These are phyloP conservation scores for Nymphalis c-album DNA, from an alignment of 2,888 invertebrate species.

Conservation along the genomic window DNA sequence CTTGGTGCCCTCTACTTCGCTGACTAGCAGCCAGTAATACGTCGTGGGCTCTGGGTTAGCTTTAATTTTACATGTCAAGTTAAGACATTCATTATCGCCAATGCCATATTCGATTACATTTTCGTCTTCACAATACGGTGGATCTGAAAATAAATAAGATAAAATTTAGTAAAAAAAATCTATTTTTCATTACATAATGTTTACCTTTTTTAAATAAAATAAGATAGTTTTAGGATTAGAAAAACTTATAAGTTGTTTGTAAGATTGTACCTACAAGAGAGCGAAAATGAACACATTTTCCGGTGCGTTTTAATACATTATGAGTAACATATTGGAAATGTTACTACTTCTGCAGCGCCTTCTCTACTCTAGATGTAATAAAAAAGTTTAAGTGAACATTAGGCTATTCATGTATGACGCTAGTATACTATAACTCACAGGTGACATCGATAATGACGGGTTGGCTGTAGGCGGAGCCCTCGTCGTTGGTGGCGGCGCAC, in stretches of 20 bases:
- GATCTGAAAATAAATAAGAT: conserved; percentile 49
- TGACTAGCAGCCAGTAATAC: conserved; percentile 66
- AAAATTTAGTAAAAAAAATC: not conserved
- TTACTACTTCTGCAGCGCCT: too few species aligned
- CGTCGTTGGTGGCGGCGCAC: conserved; percentile 66
- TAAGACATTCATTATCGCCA: conserved; percentile 60
- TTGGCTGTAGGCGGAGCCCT: conserved; percentile 62
- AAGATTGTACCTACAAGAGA: too few species aligned
- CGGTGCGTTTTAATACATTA: too few species aligned
- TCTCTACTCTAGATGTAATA: too few species aligned
- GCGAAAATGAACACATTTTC: too few species aligned
- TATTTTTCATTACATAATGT: too few species aligned
- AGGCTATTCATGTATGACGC: too few species aligned
- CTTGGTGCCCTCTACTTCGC: conserved; percentile 53
- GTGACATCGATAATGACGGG: conserved; percentile 61
- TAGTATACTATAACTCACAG: conserved; percentile 48
- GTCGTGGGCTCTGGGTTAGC: conserved; percentile 58
- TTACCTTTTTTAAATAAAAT: too few species aligned
- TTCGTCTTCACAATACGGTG: conserved; percentile 63
- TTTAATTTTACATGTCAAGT: conserved; percentile 65
- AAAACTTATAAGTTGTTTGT: too few species aligned
- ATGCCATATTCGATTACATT: conserved; percentile 61
- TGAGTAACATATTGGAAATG: too few species aligned
- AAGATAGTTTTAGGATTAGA: too few species aligned
- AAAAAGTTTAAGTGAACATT: too few species aligned